phyloP scores from a whole-genome alignment of 1,140 invertebrate species.

The Spodoptera frugiperda region DNA sequence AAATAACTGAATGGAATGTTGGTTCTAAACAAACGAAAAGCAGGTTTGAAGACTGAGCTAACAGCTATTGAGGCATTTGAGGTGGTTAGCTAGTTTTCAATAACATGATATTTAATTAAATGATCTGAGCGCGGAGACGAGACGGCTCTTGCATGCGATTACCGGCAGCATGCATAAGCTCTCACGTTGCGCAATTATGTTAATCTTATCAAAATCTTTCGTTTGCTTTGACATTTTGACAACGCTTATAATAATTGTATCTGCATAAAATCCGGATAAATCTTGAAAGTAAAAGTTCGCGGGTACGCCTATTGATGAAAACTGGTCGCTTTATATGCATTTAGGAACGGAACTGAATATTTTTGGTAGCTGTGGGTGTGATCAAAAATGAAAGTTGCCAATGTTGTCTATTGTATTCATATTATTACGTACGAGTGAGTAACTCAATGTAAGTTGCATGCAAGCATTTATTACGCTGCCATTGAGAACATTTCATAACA shows the following conservation, averaged over 20 bases:
- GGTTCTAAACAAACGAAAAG: constrained; percentile 21
- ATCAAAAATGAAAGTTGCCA: constrained; percentile 65
- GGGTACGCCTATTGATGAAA: constrained; percentile 42
- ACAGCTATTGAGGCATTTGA: background rate
- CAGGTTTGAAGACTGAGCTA: constrained; percentile 1
- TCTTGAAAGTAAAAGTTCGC: constrained; percentile 59
- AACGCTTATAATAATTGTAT: constrained; percentile 41
- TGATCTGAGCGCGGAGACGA: constrained; percentile 45
- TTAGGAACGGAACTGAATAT: constrained; percentile 36
- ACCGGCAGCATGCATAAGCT: constrained; percentile 67
- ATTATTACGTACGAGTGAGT: constrained; percentile 41
- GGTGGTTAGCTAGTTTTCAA: constrained; percentile 29
- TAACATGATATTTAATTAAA: constrained; percentile 43
- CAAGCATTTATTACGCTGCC: constrained; percentile 62
- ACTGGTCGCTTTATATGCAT: constrained; percentile 28
- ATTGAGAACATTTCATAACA: constrained; percentile 75
- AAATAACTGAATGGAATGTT: constrained; percentile 21
- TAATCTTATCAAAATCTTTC: constrained; percentile 69
- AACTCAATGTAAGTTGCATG: constrained; percentile 60
- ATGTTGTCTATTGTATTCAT: constrained; percentile 55
- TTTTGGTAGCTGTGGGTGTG: constrained; percentile 50
- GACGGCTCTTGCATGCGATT: constrained; percentile 70
- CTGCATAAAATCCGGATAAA: constrained; percentile 51
- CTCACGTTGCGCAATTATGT: constrained; percentile 70
- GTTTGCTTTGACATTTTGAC: constrained; percentile 63